These are phyloP conservation scores for Coboldia fuscipes DNA, from an alignment of 1,140 invertebrate genomes.

Conservation along the genomic window DNA sequence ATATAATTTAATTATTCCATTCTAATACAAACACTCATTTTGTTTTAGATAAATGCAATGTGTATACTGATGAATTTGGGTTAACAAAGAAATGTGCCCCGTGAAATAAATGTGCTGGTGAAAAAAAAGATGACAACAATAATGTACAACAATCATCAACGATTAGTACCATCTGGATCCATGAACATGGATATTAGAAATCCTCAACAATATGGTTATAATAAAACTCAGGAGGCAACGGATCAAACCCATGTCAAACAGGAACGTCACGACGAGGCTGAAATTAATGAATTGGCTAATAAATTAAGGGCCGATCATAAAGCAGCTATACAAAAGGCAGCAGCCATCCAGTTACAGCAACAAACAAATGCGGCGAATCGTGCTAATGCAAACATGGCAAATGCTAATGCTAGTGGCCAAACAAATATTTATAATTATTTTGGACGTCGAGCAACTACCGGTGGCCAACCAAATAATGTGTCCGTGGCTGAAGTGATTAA, in stretches of 20 bases:
- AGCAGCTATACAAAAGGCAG: slow-evolving; percentile 40
- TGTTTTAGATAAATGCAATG: too few relatives aligned
- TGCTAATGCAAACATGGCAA: slow-evolving; percentile 10
- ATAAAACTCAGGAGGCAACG: background rate
- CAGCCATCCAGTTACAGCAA: slow-evolving; percentile 14
- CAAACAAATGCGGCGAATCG: slow-evolving; percentile 10
- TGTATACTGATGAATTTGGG: too few relatives aligned
- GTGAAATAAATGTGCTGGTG: too few relatives aligned
- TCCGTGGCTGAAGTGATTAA: slow-evolving; percentile 3
- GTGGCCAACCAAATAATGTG: slow-evolving; percentile 7
- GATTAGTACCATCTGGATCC: background rate
- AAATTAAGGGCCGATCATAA: slow-evolving; percentile 72
- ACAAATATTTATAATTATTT: slow-evolving; percentile 37
- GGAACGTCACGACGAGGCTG: slow-evolving; percentile 63
- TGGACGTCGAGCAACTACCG: slow-evolving; percentile 21
- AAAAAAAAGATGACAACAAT: too few relatives aligned
- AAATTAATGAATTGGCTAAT: slow-evolving; percentile 62
- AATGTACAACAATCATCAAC: too few relatives aligned
- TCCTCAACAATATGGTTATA: background rate
- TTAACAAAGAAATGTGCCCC: too few relatives aligned
- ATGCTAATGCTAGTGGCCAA: slow-evolving; percentile 22
- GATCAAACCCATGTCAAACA: too few relatives aligned
- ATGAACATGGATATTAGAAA: background rate
- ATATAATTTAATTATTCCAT: too few relatives aligned
- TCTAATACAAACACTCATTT: too few relatives aligned